Percentiles rank a stretch among this genome's conserved stretches.
phyloP scores from a whole-genome alignment of 2,888 invertebrate genomes.

The Noctua comes region DNA sequence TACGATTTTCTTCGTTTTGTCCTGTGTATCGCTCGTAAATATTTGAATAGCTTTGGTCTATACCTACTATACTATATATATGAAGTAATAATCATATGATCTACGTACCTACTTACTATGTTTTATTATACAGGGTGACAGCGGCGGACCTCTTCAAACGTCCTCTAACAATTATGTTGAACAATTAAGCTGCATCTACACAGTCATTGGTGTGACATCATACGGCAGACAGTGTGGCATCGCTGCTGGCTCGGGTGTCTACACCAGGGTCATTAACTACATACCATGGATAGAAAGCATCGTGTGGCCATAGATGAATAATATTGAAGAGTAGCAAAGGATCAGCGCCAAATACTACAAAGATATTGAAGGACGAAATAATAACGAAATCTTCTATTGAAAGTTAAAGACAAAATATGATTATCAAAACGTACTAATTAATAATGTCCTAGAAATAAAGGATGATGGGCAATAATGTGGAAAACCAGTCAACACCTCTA shows the following conservation, averaged over 20 bases:
- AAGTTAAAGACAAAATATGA: neutral
- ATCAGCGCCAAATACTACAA: neutral
- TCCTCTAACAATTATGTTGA: neutral
- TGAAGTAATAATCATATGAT: neutral
- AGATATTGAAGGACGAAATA: neutral
- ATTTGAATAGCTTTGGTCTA: too few relatives aligned
- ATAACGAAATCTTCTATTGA: neutral
- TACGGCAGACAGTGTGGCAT: conserved; percentile 34
- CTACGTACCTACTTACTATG: neutral
- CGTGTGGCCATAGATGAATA: conserved; percentile 35
- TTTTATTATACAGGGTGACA: conserved; percentile 31
- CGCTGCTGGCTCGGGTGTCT: conserved; percentile 26
- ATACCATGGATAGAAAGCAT: conserved; percentile 46
- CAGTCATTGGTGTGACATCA: conserved; percentile 38
- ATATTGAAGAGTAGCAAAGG: neutral
- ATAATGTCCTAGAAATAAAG: neutral
- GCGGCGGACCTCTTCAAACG: conserved; percentile 44
- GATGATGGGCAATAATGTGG: neutral
- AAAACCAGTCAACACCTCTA: neutral
- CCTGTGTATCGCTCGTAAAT: too few relatives aligned
- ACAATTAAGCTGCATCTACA: neutral
- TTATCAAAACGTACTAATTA: neutral
- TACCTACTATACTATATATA: too few relatives aligned
- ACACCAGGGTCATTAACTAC: conserved; percentile 36
- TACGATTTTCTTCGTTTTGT: too few relatives aligned